Percentiles rank a stretch among this genome's conserved stretches.
Conservation (phyloP, 2,797 vertebrate genomes). For the Arnoldichthys spilopterus region DNA sequence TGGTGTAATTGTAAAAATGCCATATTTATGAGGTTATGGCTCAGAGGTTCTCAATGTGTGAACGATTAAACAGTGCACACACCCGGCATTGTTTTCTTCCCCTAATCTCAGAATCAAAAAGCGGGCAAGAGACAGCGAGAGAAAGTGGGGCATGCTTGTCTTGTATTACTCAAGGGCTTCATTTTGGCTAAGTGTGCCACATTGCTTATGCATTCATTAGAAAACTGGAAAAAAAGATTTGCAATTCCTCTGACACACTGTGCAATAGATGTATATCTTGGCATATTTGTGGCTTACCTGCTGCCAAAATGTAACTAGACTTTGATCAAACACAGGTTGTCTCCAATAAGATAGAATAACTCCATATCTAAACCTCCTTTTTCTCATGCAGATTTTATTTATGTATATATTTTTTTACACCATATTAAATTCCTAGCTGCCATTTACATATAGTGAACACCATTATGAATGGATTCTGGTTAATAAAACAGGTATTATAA, state of each 20-base stretch:
- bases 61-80: slow-evolving; percentile 16
- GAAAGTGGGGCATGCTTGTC: slow-evolving; percentile 58
- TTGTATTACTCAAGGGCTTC: slow-evolving; percentile 52
- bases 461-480: background rate
- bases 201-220: slow-evolving; percentile 56
- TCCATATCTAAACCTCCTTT: background rate
- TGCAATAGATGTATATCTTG: slow-evolving; percentile 13
- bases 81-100: slow-evolving; percentile 34
- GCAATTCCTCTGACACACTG: slow-evolving; percentile 33
- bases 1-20: slow-evolving; percentile 2
- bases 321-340: slow-evolving; percentile 21
- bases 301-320: slow-evolving; percentile 25
- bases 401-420: background rate
- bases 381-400: no score
- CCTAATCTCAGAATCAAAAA: slow-evolving; percentile 52
- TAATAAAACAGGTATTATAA: no score
- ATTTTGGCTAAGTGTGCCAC: slow-evolving; percentile 43
- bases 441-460: background rate
- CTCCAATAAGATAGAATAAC: background rate
- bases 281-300: slow-evolving; percentile 12
- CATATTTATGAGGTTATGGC: slow-evolving; percentile 13
- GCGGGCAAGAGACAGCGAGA: slow-evolving; percentile 28
- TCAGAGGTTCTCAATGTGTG: background rate
- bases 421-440: background rate
- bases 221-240: slow-evolving; percentile 48